A percentile compares a stretch with the other conserved stretches of the same genome.
phyloP scores from a whole-genome alignment of 2,888 invertebrate species.

The Spatulosminthurus flaviceps region DNA sequence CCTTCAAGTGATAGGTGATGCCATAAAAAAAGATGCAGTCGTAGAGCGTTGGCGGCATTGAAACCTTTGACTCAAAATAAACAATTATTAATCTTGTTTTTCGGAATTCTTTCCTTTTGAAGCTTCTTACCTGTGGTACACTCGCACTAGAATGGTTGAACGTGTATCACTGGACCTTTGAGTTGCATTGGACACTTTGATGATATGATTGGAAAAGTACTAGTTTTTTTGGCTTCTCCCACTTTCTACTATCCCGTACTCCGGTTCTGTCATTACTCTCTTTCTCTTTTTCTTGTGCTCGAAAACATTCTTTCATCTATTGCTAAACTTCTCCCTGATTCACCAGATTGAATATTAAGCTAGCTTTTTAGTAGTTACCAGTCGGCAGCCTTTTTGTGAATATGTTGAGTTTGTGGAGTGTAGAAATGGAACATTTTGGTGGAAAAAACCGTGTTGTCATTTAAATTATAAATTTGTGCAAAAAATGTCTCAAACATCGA shows the following conservation, averaged over 20 bases:
- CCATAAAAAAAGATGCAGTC: neutral
- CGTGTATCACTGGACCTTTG: neutral
- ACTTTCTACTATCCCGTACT: neutral
- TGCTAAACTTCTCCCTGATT: no score
- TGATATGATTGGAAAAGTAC: neutral
- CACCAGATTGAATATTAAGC: no score
- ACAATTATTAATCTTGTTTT: conserved; percentile 27
- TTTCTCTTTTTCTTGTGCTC: neutral
- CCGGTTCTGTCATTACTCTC: neutral
- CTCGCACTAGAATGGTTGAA: no score
- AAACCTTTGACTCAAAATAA: conserved; percentile 26
- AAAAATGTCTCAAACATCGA: no score
- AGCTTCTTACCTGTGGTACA: no score
- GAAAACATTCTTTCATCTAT: neutral
- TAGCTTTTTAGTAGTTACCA: no score
- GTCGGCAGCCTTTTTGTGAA: no score
- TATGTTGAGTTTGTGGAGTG: no score
- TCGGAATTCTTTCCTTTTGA: neutral
- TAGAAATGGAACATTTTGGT: no score
- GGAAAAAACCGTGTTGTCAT: no score
- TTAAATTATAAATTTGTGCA: no score
- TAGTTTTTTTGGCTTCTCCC: neutral
- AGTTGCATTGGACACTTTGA: neutral
- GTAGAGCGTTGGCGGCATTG: neutral
- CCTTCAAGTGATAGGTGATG: neutral